Base-by-base conservation (phyloP, 2,113 vertebrate genomes). In the Circaetus cinerascens region DNA sequence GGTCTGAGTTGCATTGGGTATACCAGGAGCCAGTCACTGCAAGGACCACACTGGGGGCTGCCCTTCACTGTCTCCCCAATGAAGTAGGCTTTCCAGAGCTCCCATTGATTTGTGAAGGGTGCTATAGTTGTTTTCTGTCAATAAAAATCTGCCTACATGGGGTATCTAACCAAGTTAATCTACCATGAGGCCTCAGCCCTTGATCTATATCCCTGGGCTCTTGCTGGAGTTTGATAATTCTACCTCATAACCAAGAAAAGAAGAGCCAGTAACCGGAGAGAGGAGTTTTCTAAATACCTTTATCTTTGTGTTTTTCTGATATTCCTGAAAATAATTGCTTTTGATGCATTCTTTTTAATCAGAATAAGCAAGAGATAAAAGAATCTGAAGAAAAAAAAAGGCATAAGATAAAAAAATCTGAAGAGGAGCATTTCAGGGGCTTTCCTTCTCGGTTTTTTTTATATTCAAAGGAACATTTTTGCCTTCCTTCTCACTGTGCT, bases 11-110 rank as follows among this genome's bases (percentile, higher is more conserved):
- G 15, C 10, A 5, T 38, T 51, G 40, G 3, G 2, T 51, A 88
- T 73, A 9, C 10, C 10, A 77, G 23, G 26, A 86, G 8, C 2
- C 7, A 41, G 6, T 41, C 3, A 30, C 11, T 50, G 5, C 5
- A 59, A 59, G 4, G 2, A 51, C 13, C 14, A 0, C 2, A 40
- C 7, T 1, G 3, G 5, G 3, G 45, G 11, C 30, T 88, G 12
- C 14, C 11, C 9, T 69, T 62, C 13, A 30, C 7, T 57, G 16
- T 32, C 3, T 67, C 10, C 7, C 3, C 2, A 1, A 20, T 7
- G 7, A 71, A 40, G 2, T 3, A 59, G 15, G 11, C 2, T 74
- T 83, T 66, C 36, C 72, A 53, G 32, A 62, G 17, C 3, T 81
- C 12, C 5, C 3, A 21, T 2, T 56, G 20, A 77, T 7, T 77